phyloP scores from a whole-genome alignment of 1,140 invertebrate genomes.

The Apis laboriosa region DNA sequence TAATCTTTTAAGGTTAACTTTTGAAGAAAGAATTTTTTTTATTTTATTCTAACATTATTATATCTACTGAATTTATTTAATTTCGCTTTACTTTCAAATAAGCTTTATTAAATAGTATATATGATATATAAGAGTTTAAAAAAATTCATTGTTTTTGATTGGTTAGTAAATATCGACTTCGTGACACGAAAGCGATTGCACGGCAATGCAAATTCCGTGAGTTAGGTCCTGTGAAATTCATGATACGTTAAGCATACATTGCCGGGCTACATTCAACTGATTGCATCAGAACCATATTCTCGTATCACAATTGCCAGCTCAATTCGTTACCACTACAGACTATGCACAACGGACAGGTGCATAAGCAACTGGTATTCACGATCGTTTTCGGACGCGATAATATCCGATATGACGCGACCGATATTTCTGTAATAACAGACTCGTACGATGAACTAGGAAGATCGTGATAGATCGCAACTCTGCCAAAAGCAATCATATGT shows the following conservation, averaged over 20 bases:
- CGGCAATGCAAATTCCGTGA: neutral
- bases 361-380: slow-evolving; percentile 43
- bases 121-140: neutral
- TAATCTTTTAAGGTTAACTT: too few species aligned
- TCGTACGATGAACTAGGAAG: slow-evolving; percentile 5
- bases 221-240: slow-evolving; percentile 53
- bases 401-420: slow-evolving; percentile 15
- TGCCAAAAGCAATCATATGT: slow-evolving; percentile 5
- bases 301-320: slow-evolving; percentile 49
- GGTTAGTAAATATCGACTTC: neutral
- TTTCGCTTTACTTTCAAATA: neutral
- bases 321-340: slow-evolving; percentile 38
- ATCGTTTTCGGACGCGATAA: slow-evolving; percentile 40
- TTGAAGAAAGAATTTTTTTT: too few species aligned
- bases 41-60: too few species aligned
- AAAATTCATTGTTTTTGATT: neutral
- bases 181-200: neutral
- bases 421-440: slow-evolving; percentile 32
- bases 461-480: slow-evolving; percentile 22
- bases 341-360: slow-evolving; percentile 44
- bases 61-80: neutral
- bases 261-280: slow-evolving; percentile 42
- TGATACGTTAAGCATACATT: slow-evolving; percentile 56
- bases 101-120: too few species aligned
- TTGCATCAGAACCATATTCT: slow-evolving; percentile 46